These are phyloP conservation scores for Aspidiotus rigidus DNA, from an alignment of 2,888 invertebrate species.

Conservation along the genomic window DNA sequence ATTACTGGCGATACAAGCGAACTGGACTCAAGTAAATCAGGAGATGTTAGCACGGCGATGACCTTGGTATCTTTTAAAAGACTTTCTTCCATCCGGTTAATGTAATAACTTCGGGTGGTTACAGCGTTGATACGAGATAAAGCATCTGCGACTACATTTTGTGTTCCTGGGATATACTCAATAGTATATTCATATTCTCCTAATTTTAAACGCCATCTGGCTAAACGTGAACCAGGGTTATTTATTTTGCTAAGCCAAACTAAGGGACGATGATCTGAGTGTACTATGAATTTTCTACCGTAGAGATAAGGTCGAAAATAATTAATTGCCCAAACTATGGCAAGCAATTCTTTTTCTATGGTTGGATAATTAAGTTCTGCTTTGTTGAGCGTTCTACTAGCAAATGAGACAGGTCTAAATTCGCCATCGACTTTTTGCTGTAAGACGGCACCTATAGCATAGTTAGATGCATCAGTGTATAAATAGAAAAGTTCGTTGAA, in stretches of 20 bases:
- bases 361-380: no score
- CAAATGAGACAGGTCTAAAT: slow-evolving; percentile 41
- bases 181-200: not conserved
- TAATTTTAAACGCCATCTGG: not conserved
- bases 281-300: no score
- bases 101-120: no score
- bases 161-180: no score
- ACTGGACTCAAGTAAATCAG: no score
- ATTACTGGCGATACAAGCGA: no score
- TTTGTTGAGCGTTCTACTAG: slow-evolving; percentile 40
- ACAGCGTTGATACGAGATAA: no score
- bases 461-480: slow-evolving; percentile 40
- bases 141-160: not conserved
- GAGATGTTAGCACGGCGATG: no score
- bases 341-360: slow-evolving; percentile 41
- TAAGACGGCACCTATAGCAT: slow-evolving; percentile 40
- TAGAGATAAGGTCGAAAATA: slow-evolving; percentile 40
- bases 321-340: slow-evolving; percentile 40
- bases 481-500: slow-evolving; percentile 28
- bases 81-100: no score
- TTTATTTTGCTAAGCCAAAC: not conserved
- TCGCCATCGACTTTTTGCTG: slow-evolving; percentile 39
- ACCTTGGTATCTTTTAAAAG: no score
- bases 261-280: no score
- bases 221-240: not conserved